These are phyloP conservation scores for Lasaia peninsularis DNA, from an alignment of 1,140 invertebrate species.

Conservation along the genomic window DNA sequence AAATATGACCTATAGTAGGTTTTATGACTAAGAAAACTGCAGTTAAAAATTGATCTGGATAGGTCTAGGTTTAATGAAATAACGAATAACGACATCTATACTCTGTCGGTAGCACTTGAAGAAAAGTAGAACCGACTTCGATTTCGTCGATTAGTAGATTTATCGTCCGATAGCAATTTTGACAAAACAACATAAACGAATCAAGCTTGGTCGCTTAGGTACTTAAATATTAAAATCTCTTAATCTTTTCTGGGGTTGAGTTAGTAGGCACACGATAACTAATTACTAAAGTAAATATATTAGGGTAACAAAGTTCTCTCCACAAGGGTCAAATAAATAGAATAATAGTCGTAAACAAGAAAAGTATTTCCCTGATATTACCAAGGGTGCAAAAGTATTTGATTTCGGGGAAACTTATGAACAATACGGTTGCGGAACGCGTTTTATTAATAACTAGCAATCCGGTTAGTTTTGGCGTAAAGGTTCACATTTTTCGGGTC, in stretches of 20 bases:
- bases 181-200: too few species aligned
- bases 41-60: too few species aligned
- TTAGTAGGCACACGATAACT: neutral
- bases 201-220: too few species aligned
- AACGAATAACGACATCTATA: too few species aligned
- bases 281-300: slow-evolving; percentile 7
- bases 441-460: neutral
- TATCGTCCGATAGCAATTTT: too few species aligned
- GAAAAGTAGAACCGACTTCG: too few species aligned
- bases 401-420: neutral
- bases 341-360: slow-evolving; percentile 8
- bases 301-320: slow-evolving; percentile 1
- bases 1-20: too few species aligned
- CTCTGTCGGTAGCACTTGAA: too few species aligned
- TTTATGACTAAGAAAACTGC: too few species aligned
- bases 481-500: neutral
- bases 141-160: too few species aligned
- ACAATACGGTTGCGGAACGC: neutral
- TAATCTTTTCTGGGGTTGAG: slow-evolving; percentile 1
- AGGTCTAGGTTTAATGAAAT: too few species aligned
- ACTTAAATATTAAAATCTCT: slow-evolving; percentile 1
- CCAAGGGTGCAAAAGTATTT: slow-evolving; percentile 6
- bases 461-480: neutral
- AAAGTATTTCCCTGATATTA: slow-evolving; percentile 7
- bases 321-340: slow-evolving; percentile 11